Evolutionary conservation across 2,797 vertebrate species (phyloP), one percentile per base, ranked within the genome.

Genomic region (Channallabes apus): DNA sequence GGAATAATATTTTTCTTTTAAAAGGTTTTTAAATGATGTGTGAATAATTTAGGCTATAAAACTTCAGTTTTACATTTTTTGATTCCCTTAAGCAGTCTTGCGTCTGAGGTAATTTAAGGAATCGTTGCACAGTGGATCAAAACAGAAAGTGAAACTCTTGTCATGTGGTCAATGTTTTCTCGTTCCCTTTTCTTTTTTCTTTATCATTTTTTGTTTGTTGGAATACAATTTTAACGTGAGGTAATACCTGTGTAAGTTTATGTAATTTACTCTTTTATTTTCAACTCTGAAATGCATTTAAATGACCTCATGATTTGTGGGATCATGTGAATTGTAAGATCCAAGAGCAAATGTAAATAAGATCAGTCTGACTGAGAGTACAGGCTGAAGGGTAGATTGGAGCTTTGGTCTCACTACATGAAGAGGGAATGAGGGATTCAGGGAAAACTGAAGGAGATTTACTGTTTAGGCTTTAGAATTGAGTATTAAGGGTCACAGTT

Each of bases 91-190:
- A 11, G 41, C 20, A 35, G 20, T 64, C n/a, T 17, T 9, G 15
- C 29, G 9, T 79, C 14, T 61, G 9, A 59, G 18, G 24, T 62
- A 61, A 46, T 32, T 4, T 58, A 35, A 38, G 59, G 27, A 71
- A 15, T 77, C 29, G 0, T 85, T 35, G 3, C 27, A 12, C 18
- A 61, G 6, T 72, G 3, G 35, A 32, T 32, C n/a, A 35, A 6
- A 61, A 77, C 61, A 62, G 41, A 87, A 87, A 87, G 61, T 82
- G 82, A 87, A 84, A 87, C 82, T 61, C 72, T 5, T 77, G 79
- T 84, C 82, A 82, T 84, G 82, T 84, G 86, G 78, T 84, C 56
- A 27, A 7, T 32, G 20, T 41, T 82, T 62, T 87, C 51, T 69
- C 22, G 77, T 17, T 86, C 80, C 76, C 59, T 68, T 59, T 76